Conservation (phyloP, 2,888 invertebrate species). For the Bugula neritina region DNA sequence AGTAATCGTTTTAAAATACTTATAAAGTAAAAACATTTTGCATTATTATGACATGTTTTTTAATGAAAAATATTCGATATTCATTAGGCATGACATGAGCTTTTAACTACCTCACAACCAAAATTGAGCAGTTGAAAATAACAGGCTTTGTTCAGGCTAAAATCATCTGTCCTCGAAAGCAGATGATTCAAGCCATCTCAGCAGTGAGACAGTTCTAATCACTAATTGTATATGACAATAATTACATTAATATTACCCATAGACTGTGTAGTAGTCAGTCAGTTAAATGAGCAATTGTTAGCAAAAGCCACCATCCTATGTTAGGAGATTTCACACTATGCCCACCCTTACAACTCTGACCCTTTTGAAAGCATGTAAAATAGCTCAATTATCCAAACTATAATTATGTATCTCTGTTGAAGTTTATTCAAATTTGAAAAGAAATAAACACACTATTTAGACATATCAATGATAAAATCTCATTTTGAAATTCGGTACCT, state of each 20-base stretch:
- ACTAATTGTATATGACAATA: too few species aligned
- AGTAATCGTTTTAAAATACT: too few species aligned
- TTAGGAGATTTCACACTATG: too few species aligned
- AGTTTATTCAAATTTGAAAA: background rate
- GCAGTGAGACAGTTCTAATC: too few species aligned
- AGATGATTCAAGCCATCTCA: constrained; percentile 13
- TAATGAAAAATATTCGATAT: too few species aligned
- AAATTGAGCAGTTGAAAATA: too few species aligned
- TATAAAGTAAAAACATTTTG: too few species aligned
- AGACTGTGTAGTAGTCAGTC: too few species aligned
- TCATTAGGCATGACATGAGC: background rate
- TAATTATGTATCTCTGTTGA: background rate
- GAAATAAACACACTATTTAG: background rate
- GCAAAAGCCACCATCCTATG: too few species aligned
- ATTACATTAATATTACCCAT: too few species aligned
- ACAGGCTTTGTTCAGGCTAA: background rate
- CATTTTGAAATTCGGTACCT: background rate
- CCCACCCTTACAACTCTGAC: background rate
- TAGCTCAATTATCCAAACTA: background rate
- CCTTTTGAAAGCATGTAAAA: background rate
- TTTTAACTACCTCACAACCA: background rate
- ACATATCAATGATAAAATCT: background rate
- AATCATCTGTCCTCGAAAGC: background rate
- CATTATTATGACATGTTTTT: too few species aligned
- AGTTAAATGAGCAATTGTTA: too few species aligned